Conservation (phyloP, 1,140 invertebrate species). For the Pentalonia nigronervosa region DNA sequence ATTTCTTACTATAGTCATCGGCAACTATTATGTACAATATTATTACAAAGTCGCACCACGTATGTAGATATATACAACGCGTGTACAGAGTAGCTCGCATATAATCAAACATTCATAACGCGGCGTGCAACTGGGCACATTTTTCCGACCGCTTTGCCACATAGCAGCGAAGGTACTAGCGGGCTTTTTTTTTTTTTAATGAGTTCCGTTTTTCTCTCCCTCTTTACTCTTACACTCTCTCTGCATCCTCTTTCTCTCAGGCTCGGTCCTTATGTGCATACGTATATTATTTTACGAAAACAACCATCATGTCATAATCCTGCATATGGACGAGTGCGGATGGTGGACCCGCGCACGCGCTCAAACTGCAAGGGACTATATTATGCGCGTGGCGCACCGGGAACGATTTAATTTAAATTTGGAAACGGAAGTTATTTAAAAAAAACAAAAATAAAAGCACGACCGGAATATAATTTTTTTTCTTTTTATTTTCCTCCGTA, state of each 20-base stretch:
- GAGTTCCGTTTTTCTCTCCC: not conserved
- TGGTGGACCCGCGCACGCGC: not conserved
- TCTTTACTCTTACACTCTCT: not conserved
- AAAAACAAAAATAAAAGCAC: not conserved
- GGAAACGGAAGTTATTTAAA: constrained; percentile 23
- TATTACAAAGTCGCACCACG: not conserved
- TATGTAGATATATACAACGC: not conserved
- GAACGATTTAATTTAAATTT: constrained; percentile 26
- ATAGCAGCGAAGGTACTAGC: not conserved
- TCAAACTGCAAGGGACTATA: not conserved
- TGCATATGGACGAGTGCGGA: not conserved
- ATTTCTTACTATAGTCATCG: not conserved
- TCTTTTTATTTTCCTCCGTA: not conserved
- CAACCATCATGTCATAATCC: not conserved
- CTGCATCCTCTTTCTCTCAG: too few relatives aligned
- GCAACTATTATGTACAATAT: not conserved
- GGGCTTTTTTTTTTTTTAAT: not conserved
- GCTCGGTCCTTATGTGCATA: not conserved
- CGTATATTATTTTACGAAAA: not conserved
- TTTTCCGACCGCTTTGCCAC: constrained; percentile 12
- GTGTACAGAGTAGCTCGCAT: not conserved
- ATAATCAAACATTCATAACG: constrained; percentile 41
- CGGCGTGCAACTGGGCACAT: not conserved
- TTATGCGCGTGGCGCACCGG: not conserved
- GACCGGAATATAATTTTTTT: not conserved